Conservation (phyloP, 2,113 vertebrate genomes). For the Trogon melanurus region DNA sequence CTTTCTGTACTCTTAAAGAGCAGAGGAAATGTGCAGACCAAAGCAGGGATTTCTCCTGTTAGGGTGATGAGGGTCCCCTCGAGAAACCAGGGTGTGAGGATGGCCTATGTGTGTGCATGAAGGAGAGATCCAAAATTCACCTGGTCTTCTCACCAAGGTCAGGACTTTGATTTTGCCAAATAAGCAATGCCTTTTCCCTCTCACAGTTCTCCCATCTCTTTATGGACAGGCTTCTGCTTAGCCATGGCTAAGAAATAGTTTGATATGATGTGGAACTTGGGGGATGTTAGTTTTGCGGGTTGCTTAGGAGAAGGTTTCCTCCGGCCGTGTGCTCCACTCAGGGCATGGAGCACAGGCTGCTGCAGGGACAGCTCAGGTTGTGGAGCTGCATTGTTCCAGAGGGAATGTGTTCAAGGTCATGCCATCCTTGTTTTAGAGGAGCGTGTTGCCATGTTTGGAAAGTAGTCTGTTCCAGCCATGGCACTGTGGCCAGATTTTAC, state of each 20-base stretch:
- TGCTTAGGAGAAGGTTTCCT: not conserved
- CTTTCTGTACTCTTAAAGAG: not conserved
- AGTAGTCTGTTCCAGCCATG: not conserved
- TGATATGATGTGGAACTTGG: not conserved
- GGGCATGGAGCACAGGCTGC: not conserved
- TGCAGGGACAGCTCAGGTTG: not conserved
- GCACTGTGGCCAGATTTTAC: not conserved
- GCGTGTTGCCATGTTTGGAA: not conserved
- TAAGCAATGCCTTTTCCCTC: not conserved
- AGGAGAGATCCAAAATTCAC: not conserved
- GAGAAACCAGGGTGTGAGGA: not conserved
- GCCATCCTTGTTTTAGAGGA: not conserved
- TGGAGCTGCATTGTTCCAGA: conserved; percentile 2
- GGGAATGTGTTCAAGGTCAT: not conserved
- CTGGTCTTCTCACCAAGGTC: conserved; percentile 52
- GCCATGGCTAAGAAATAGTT: not conserved
- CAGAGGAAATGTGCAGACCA: not conserved
- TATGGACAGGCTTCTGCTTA: not conserved
- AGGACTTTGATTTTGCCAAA: conserved; percentile 48
- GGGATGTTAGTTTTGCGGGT: not conserved
- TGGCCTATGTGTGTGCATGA: not conserved
- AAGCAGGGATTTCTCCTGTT: not conserved
- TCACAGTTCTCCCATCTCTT: not conserved
- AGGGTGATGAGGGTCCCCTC: not conserved
- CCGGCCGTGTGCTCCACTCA: not conserved